Percentiles rank a stretch among this genome's conserved stretches.
Evolutionary conservation across 53 echinoderm and acorn worm genomes (phyloP).

Genomic region (Holothuria leucospilota): DNA sequence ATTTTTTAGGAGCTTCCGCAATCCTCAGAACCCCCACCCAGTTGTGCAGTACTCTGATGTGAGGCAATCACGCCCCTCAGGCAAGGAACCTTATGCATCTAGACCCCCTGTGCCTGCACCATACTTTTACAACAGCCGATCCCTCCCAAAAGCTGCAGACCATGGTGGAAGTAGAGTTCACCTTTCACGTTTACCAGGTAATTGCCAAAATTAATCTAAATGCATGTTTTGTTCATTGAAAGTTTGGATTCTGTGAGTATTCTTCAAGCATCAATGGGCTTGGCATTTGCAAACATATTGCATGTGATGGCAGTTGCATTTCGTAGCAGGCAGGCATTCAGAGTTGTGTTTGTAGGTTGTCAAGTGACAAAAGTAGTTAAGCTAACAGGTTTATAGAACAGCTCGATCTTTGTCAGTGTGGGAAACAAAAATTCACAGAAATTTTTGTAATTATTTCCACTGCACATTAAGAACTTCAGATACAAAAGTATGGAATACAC

Average conservation of each 20-base stretch:
- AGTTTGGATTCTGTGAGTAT: not conserved
- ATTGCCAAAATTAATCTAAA: not conserved
- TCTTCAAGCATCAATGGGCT: too few species aligned
- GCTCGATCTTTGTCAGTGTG: too few species aligned
- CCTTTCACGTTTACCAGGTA: constrained; percentile 80
- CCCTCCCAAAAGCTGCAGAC: constrained; percentile 76
- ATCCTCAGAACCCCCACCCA: constrained; percentile 89
- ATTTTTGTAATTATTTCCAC: too few species aligned
- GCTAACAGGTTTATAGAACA: too few species aligned
- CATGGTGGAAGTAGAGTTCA: constrained; percentile 78
- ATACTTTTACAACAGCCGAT: constrained; percentile 84
- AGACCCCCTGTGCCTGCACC: constrained; percentile 91
- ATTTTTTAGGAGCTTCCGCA: constrained; percentile 82
- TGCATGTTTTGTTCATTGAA: not conserved
- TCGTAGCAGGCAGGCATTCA: too few species aligned
- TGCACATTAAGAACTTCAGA: too few species aligned
- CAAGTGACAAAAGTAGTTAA: too few species aligned
- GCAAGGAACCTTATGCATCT: constrained; percentile 7
- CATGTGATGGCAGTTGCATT: too few species aligned
- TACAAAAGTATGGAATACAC: too few species aligned
- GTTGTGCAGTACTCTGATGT: constrained; percentile 90
- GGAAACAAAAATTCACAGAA: too few species aligned
- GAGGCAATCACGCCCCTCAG: constrained; percentile 37
- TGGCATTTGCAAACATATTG: too few species aligned
- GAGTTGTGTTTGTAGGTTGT: too few species aligned